Evolutionary conservation across 2,888 invertebrate species (phyloP).

Genomic region (Drosophila austrosaltans): DNA sequence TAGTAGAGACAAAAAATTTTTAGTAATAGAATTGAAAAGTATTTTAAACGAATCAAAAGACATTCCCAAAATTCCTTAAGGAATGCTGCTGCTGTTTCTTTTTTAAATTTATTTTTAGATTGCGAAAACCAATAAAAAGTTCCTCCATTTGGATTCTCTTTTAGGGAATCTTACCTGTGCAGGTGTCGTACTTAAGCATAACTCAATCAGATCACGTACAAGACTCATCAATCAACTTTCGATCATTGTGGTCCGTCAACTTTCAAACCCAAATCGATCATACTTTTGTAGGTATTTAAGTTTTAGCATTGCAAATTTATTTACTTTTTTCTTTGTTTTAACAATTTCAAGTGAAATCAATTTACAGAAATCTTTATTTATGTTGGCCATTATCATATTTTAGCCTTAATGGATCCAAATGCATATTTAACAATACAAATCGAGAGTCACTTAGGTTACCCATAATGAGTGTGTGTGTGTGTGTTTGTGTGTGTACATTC

Average conservation of each 20-base stretch:
- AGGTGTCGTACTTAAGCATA: slow-evolving; percentile 1
- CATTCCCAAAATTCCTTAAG: background rate
- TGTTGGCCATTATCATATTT: slow-evolving; percentile 72
- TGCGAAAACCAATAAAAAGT: background rate
- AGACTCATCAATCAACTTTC: slow-evolving; percentile 36
- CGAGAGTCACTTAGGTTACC: slow-evolving; percentile 25
- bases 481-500: slow-evolving; percentile 34
- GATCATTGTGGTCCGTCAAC: slow-evolving; percentile 20
- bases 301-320: slow-evolving; percentile 37
- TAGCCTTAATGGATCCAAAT: slow-evolving; percentile 73
- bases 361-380: slow-evolving; percentile 35
- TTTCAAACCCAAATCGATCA: slow-evolving; percentile 2
- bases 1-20: too few relatives aligned
- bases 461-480: slow-evolving; percentile 31
- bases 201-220: slow-evolving; percentile 33
- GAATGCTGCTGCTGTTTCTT: too few relatives aligned
- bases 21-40: too few relatives aligned
- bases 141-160: background rate
- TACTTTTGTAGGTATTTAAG: slow-evolving; percentile 6
- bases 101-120: background rate
- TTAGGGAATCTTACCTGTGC: background rate
- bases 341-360: slow-evolving; percentile 11
- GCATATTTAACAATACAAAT: slow-evolving; percentile 70
- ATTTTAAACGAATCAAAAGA: too few relatives aligned
- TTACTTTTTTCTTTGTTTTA: background rate